phyloP scores from a whole-genome alignment of 2,113 vertebrate genomes.

The Bos javanicus region DNA sequence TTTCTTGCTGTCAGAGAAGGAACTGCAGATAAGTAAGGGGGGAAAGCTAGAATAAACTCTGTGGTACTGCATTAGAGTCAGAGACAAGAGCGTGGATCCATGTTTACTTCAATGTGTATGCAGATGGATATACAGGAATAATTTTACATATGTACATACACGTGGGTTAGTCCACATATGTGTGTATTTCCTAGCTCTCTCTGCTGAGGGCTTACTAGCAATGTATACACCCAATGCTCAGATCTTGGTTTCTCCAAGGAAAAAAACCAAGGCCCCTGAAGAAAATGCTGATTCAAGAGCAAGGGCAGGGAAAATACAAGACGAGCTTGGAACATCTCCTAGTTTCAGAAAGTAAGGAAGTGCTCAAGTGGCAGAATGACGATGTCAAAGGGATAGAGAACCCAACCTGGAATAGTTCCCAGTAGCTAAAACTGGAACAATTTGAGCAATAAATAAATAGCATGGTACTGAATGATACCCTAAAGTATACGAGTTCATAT shows the following conservation, averaged over 20 bases:
- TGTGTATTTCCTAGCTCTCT: not conserved
- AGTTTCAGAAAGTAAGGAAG: not conserved
- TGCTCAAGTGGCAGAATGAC: not conserved
- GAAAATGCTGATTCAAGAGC: not conserved
- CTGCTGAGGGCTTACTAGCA: not conserved
- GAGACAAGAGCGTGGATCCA: not conserved
- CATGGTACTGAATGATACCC: not conserved
- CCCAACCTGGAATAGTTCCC: not conserved
- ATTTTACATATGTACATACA: not conserved
- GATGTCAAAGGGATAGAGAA: not conserved
- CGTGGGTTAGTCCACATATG: not conserved
- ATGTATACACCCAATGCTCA: not conserved
- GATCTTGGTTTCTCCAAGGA: not conserved
- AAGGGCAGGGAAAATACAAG: not conserved
- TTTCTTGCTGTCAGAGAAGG: not conserved
- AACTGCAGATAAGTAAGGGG: not conserved
- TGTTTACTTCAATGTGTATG: not conserved
- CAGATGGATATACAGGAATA: not conserved
- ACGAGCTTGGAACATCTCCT: not conserved
- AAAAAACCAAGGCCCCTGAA: not conserved
- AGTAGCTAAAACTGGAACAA: not conserved
- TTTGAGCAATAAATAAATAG: not conserved
- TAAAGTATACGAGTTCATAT: not conserved
- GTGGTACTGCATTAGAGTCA: not conserved
- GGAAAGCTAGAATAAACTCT: not conserved